A percentile compares a stretch with the other conserved stretches of the same genome.
phyloP scores from a whole-genome alignment of 2,888 invertebrate genomes.

The Tenthredo scrophulariae region DNA sequence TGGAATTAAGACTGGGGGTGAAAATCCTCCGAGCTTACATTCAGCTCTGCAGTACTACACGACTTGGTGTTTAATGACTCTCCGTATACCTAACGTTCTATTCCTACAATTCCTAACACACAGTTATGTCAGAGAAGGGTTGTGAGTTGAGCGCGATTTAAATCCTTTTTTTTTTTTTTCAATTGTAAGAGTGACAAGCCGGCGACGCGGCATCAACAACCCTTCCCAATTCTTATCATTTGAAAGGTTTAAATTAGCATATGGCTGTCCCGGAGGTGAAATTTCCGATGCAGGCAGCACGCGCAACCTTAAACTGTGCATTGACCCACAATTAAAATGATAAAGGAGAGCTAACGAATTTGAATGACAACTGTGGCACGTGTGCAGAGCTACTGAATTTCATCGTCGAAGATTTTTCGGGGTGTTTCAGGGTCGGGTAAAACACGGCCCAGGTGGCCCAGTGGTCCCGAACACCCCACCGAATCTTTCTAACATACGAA shows the following conservation, averaged over 20 bases:
- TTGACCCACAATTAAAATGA: slow-evolving; percentile 51
- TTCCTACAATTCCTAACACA: slow-evolving; percentile 27
- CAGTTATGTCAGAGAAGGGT: slow-evolving; percentile 40
- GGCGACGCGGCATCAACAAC: slow-evolving; percentile 65
- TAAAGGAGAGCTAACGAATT: slow-evolving; percentile 40
- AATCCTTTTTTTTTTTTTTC: slow-evolving; percentile 60
- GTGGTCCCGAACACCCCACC: slow-evolving; percentile 2
- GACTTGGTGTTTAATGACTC: slow-evolving; percentile 49
- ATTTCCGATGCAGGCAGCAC: not conserved
- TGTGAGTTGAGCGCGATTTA: slow-evolving; percentile 47
- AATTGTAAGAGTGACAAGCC: slow-evolving; percentile 70
- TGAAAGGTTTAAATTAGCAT: slow-evolving; percentile 70
- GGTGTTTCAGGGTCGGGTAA: not conserved
- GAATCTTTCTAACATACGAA: slow-evolving; percentile 33
- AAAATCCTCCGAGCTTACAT: slow-evolving; percentile 41
- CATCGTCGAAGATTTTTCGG: slow-evolving; percentile 1
- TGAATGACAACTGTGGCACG: slow-evolving; percentile 51
- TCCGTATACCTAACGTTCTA: slow-evolving; percentile 28
- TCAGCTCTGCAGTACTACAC: slow-evolving; percentile 23
- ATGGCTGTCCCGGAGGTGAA: slow-evolving; percentile 59
- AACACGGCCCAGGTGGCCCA: slow-evolving; percentile 45
- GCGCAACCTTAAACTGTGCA: slow-evolving; percentile 47
- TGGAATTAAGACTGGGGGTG: slow-evolving; percentile 41
- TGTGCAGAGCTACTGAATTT: slow-evolving; percentile 22
- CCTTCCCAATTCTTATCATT: slow-evolving; percentile 56